Conservation (phyloP, 1,140 invertebrate species). For the Hyphantria cunea region DNA sequence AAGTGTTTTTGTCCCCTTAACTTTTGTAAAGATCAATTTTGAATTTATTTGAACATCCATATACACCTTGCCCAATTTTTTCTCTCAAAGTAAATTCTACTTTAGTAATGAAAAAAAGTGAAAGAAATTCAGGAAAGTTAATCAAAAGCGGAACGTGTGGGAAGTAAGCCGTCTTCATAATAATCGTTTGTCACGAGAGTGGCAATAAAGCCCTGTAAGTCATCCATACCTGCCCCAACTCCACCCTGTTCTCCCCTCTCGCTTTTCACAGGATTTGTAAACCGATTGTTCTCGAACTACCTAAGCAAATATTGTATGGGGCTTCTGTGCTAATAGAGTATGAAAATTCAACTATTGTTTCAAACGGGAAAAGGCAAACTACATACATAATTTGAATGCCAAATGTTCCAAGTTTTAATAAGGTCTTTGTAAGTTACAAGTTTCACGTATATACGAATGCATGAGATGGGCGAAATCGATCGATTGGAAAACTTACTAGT, state of each 20-base stretch:
- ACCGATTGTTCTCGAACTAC: conserved; percentile 43
- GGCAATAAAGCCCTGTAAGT: conserved; percentile 50
- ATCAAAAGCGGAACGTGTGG: conserved; percentile 42
- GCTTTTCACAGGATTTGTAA: conserved; percentile 25
- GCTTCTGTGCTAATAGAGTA: conserved; percentile 19
- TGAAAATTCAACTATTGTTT: conserved; percentile 24
- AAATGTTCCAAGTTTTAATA: neutral
- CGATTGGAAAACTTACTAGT: too few species aligned
- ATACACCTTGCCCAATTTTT: too few species aligned
- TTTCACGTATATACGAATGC: too few species aligned
- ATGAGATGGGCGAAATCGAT: too few species aligned
- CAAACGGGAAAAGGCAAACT: conserved; percentile 9
- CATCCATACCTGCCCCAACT: conserved; percentile 16
- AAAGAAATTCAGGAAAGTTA: conserved; percentile 28
- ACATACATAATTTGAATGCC: neutral
- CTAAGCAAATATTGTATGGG: conserved; percentile 42
- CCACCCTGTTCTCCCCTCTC: neutral
- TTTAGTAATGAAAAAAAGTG: too few species aligned
- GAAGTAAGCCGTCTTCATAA: conserved; percentile 52
- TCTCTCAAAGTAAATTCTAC: too few species aligned
- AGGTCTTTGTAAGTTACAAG: neutral
- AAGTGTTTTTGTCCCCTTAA: too few species aligned
- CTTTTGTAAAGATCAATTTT: too few species aligned
- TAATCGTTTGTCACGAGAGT: conserved; percentile 53
- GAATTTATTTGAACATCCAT: too few species aligned